phyloP scores from a whole-genome alignment of 2,888 invertebrate species.

The Schizaphis graminum region DNA sequence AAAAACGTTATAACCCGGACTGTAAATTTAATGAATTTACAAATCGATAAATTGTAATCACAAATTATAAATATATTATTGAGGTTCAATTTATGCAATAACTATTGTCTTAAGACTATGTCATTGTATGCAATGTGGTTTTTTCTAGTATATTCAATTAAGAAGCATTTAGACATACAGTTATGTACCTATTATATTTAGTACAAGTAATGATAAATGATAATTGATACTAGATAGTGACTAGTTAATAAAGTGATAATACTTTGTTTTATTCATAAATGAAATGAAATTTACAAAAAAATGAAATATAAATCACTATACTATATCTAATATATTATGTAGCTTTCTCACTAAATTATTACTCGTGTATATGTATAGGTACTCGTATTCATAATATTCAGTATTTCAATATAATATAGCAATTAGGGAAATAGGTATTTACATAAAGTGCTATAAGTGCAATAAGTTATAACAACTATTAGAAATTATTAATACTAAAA shows the following conservation, averaged over 20 bases:
- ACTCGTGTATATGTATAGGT: too few species aligned
- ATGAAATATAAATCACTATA: not conserved
- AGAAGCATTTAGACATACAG: not conserved
- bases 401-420: not conserved
- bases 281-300: not conserved
- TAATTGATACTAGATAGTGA: not conserved
- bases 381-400: not conserved
- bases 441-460: not conserved
- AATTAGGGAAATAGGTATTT: not conserved
- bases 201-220: not conserved
- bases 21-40: not conserved
- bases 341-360: too few species aligned
- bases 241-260: not conserved
- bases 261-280: not conserved
- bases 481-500: not conserved
- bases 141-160: not conserved
- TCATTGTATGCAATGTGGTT: not conserved
- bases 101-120: not conserved
- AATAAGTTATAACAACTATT: not conserved
- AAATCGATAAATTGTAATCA: not conserved
- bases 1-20: not conserved
- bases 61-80: not conserved
- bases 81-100: not conserved
- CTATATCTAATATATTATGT: too few species aligned
- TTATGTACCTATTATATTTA: not conserved